Percentiles rank a stretch among this genome's conserved stretches.
These are phyloP conservation scores for Nipponia nippon DNA, from an alignment of 2,113 vertebrate species.

Conservation along the genomic window DNA sequence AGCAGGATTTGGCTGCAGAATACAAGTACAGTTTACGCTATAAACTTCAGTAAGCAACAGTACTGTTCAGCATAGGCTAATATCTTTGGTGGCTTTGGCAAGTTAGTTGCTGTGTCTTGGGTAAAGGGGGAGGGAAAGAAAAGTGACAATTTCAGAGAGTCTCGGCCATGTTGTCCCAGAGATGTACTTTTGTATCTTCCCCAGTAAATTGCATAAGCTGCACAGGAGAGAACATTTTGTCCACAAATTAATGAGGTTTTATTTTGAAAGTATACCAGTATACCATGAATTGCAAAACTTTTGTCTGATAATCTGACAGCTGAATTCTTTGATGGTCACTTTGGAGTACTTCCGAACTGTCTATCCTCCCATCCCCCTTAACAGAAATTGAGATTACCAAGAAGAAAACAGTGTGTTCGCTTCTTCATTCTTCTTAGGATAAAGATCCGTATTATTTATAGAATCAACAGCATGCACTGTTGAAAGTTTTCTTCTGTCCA, in stretches of 20 bases:
- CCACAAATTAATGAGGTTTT: background rate
- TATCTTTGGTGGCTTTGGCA: background rate
- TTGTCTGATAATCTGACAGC: background rate
- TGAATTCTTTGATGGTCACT: background rate
- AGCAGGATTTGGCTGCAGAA: background rate
- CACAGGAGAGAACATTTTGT: background rate
- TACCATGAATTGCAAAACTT: background rate
- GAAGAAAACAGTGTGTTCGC: background rate
- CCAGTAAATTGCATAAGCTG: background rate
- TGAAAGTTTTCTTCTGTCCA: background rate
- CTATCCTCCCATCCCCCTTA: background rate
- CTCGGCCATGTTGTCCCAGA: background rate
- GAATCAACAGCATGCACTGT: background rate
- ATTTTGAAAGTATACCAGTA: background rate
- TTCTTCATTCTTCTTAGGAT: background rate
- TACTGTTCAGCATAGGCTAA: background rate
- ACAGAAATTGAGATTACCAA: background rate
- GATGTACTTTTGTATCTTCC: background rate
- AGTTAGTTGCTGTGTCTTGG: background rate
- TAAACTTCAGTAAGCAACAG: background rate
- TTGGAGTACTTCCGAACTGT: background rate
- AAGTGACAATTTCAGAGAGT: background rate
- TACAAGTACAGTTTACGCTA: background rate
- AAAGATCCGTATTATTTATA: background rate
- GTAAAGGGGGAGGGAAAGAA: background rate